phyloP scores from a whole-genome alignment of 2,797 vertebrate genomes.

The Lophius americanus region DNA sequence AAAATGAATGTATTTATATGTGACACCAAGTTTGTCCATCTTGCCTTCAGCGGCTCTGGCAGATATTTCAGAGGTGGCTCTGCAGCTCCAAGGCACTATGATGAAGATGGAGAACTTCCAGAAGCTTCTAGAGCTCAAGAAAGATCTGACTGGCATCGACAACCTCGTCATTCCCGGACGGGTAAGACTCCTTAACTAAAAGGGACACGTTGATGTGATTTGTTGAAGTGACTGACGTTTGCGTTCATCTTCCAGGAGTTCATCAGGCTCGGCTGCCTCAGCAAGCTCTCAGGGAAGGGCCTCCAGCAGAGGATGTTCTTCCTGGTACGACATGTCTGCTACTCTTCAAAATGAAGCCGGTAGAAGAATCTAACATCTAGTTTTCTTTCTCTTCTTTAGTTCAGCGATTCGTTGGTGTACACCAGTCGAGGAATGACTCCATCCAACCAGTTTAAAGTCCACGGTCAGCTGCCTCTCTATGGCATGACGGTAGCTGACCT shows the following conservation, averaged over 20 bases:
- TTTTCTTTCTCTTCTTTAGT: conserved; percentile 75
- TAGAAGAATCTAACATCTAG: rapidly evolving
- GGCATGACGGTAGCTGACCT: conserved; percentile 89
- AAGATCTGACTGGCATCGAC: conserved; percentile 93
- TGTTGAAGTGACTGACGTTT: background rate
- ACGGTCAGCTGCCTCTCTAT: conserved; percentile 91
- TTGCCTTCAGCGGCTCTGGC: conserved; percentile 87
- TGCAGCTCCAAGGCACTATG: conserved; percentile 91
- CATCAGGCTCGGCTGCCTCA: conserved; percentile 94
- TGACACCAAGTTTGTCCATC: background rate
- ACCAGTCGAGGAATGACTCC: conserved; percentile 93
- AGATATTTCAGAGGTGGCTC: conserved; percentile 92
- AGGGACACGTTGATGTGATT: background rate
- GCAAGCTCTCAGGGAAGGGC: conserved; percentile 96
- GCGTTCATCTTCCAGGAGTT: conserved; percentile 86
- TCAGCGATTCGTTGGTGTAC: conserved; percentile 93
- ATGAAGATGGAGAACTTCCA: conserved; percentile 99
- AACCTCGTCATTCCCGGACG: conserved; percentile 88
- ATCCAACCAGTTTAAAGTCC: conserved; percentile 95
- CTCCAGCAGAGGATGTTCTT: conserved; percentile 99
- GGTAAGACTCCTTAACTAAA: conserved; percentile 71
- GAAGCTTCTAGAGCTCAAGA: conserved; percentile 95
- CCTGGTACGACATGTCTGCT: conserved; percentile 81
- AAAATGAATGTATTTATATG: too few species aligned
- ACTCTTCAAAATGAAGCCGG: background rate